Evolutionary conservation across 2,113 vertebrate species (phyloP).

Genomic region (Syrrhaptes paradoxus): DNA sequence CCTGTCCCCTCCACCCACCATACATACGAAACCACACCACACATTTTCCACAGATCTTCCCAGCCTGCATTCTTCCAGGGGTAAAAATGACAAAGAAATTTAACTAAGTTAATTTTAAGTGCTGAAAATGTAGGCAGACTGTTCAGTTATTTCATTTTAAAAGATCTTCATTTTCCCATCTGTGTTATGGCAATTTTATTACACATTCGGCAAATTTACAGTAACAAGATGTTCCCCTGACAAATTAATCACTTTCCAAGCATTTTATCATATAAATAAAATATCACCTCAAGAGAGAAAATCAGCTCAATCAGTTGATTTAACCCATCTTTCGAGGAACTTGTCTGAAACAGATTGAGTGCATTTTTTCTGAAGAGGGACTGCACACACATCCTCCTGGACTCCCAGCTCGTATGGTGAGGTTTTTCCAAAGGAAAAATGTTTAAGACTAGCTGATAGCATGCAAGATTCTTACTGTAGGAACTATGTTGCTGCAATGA

Average conservation of each 20-base stretch:
- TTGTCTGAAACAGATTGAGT: constrained; percentile 71
- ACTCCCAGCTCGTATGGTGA: constrained; percentile 23
- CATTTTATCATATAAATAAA: constrained; percentile 86
- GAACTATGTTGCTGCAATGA: not conserved
- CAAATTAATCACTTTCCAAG: constrained; percentile 82
- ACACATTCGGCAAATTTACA: constrained; percentile 89
- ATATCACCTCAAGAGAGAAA: constrained; percentile 76
- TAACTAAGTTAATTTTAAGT: constrained; percentile 55
- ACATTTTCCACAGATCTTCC: not conserved
- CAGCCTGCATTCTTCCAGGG: not conserved
- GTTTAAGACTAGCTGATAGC: not conserved
- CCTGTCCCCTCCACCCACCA: not conserved
- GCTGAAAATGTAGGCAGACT: constrained; percentile 51
- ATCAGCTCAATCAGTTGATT: constrained; percentile 76
- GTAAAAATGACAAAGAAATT: constrained; percentile 31
- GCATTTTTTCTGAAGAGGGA: constrained; percentile 57
- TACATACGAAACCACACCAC: not conserved
- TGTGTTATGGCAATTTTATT: constrained; percentile 89
- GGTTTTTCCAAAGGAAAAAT: constrained; percentile 15
- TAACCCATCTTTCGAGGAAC: constrained; percentile 74
- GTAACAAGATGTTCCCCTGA: constrained; percentile 81
- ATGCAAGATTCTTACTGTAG: not conserved
- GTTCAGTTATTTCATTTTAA: constrained; percentile 61
- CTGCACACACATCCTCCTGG: not conserved
- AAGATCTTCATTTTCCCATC: constrained; percentile 84